Evolutionary conservation across 2,113 vertebrate species (phyloP).

Genomic region (Pterocles orientalis): DNA sequence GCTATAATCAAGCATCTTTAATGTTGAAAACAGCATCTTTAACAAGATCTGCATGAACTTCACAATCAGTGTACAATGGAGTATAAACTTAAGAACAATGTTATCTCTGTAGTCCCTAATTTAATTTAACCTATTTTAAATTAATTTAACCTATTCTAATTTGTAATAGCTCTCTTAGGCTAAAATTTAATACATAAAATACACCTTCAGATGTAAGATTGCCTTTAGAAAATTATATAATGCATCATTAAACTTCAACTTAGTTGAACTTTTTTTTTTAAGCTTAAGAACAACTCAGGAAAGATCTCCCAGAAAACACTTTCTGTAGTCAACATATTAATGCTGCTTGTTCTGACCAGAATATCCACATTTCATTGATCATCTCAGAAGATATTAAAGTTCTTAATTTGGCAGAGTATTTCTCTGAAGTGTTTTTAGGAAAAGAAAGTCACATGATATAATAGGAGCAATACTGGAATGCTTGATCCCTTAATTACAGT

Average conservation of each 20-base stretch:
- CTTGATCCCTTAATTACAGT: conserved; percentile 31
- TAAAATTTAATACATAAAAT: background rate
- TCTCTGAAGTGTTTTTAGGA: conserved; percentile 19
- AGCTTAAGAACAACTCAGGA: background rate
- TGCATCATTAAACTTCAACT: background rate
- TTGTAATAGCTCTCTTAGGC: background rate
- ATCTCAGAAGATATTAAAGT: background rate
- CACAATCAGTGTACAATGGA: background rate
- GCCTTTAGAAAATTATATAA: background rate
- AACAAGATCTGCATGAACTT: background rate
- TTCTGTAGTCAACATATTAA: background rate
- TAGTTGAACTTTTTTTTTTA: background rate
- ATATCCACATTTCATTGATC: background rate
- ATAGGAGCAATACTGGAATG: background rate
- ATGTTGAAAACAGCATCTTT: background rate
- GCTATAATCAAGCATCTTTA: background rate
- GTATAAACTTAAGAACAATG: background rate
- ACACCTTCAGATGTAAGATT: background rate
- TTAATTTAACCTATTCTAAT: background rate
- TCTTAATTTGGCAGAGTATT: background rate
- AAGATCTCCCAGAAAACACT: background rate
- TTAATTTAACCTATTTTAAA: background rate
- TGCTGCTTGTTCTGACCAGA: background rate
- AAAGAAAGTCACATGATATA: background rate
- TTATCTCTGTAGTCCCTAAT: background rate